Evolutionary conservation across 1,140 invertebrate genomes (phyloP).

Genomic region (Diachasmimorpha longicaudata): DNA sequence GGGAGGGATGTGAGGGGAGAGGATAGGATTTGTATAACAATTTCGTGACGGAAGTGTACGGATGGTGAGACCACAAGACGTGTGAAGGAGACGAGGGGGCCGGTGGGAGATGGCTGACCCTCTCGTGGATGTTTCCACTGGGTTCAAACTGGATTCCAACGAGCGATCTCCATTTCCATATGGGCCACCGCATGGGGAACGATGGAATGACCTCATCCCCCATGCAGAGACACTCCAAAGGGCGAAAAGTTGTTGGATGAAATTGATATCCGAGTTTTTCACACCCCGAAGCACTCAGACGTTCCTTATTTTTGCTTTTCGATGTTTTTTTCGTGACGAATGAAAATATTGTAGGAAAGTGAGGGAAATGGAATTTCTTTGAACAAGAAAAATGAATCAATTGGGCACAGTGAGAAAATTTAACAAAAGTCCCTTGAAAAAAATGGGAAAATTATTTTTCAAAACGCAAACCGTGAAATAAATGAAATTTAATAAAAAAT

Average conservation of each 20-base stretch:
- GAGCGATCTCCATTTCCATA: slow-evolving; percentile 47
- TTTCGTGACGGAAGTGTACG: slow-evolving; percentile 21
- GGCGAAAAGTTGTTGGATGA: slow-evolving; percentile 44
- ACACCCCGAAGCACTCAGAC: neutral
- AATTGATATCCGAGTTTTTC: slow-evolving; percentile 48
- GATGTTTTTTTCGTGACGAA: neutral
- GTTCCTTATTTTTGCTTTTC: neutral
- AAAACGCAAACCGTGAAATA: too few relatives aligned
- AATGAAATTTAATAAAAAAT: too few relatives aligned
- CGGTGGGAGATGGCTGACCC: slow-evolving; percentile 30
- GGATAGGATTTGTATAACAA: slow-evolving; percentile 11
- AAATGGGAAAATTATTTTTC: too few relatives aligned
- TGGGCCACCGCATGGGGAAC: slow-evolving; percentile 25
- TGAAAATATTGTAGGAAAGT: neutral
- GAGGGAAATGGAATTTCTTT: neutral
- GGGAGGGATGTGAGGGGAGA: neutral
- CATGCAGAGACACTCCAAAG: slow-evolving; percentile 3
- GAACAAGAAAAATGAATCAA: too few relatives aligned
- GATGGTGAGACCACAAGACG: slow-evolving; percentile 17
- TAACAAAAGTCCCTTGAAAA: too few relatives aligned
- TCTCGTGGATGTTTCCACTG: slow-evolving; percentile 31
- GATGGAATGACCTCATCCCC: slow-evolving; percentile 4
- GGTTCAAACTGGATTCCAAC: slow-evolving; percentile 36
- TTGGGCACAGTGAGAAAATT: too few relatives aligned
- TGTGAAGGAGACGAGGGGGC: slow-evolving; percentile 24